phyloP scores from a whole-genome alignment of 2,888 invertebrate genomes.

The Hypselothyrea guttata region DNA sequence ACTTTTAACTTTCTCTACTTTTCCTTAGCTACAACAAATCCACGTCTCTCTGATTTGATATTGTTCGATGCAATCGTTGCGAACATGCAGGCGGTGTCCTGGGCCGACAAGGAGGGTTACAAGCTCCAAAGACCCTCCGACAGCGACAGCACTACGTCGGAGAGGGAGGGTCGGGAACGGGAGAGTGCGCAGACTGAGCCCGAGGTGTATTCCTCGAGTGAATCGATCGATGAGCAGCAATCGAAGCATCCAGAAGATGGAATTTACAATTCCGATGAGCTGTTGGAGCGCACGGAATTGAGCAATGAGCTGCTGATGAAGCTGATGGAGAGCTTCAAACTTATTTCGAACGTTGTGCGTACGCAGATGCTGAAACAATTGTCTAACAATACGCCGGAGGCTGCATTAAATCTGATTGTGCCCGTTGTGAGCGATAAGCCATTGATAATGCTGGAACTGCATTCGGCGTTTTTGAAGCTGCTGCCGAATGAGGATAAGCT shows the following conservation, averaged over 20 bases:
- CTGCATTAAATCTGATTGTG: slow-evolving; percentile 79
- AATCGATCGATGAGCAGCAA: slow-evolving; percentile 71
- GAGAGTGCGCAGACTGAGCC: slow-evolving; percentile 52
- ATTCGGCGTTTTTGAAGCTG: slow-evolving; percentile 79
- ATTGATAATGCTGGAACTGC: slow-evolving; percentile 78
- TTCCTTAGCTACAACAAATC: slow-evolving; percentile 57
- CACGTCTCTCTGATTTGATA: slow-evolving; percentile 80
- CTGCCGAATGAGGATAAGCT: slow-evolving; percentile 81
- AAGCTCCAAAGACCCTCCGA: slow-evolving; percentile 66
- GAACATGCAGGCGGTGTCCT: slow-evolving; percentile 81
- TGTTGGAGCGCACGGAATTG: slow-evolving; percentile 66
- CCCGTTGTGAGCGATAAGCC: slow-evolving; percentile 80
- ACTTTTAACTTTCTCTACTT: background rate
- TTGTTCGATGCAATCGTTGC: slow-evolving; percentile 80
- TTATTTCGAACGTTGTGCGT: slow-evolving; percentile 77
- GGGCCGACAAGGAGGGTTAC: slow-evolving; percentile 80
- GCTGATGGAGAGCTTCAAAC: slow-evolving; percentile 76
- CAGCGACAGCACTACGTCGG: slow-evolving; percentile 47
- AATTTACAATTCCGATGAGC: slow-evolving; percentile 35
- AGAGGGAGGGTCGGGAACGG: slow-evolving; percentile 51
- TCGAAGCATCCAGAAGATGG: slow-evolving; percentile 43
- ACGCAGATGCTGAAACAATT: slow-evolving; percentile 80
- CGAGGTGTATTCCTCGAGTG: slow-evolving; percentile 68
- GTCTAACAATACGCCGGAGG: slow-evolving; percentile 75
- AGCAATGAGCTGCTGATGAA: slow-evolving; percentile 78